Evolutionary conservation across 2,888 invertebrate genomes (phyloP), one percentile per base, ranked within the genome.

Genomic region (Ochlodes sylvanus): DNA sequence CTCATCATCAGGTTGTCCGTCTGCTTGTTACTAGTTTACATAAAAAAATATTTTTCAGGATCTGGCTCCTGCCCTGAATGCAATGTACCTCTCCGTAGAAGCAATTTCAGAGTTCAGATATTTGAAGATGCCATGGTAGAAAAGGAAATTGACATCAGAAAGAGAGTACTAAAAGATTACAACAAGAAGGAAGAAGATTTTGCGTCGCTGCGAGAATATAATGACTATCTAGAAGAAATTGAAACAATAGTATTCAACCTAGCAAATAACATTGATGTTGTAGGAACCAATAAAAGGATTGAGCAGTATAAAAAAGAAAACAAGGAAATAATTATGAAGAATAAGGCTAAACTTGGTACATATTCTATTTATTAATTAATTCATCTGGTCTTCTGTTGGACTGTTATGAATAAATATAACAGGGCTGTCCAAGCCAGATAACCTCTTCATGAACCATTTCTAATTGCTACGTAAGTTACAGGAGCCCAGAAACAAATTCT

Each of bases 141-240:
- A 88, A 99, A 99, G 85, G 99, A 99, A 94, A 97, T 99, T 9
- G 98, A 99, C 81, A 98, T 99, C 71, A 94, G 99, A 38, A 97
- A 97, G 83, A 94, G 97, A 75, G 96, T 99, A 21, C 90, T 98
- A 12, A 95, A 96, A 75, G 98, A 99, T 87, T 99, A 97, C 82
- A 99, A 99, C 82, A 98, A 99, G 82, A 98, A 97, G 81, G 98
- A 98, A 84, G 98, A 98, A 74, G 99, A 99, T 87, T 99, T 99
- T 85, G 84, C 91, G 0, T 94, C 96, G 0, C 86, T 98, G 67
- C 91, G 95, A 47, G 98, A 98, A 69, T 99, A 96, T 87, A 99
- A 99, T 88, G 97, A 99, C 88, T 99, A 99, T 86, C 94, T 99
- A 76, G 99, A 99, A 90, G 97, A 98, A 90, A 95, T 99, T 52